phyloP scores from a whole-genome alignment of 1,140 invertebrate genomes.

The Habropoda laboriosa region DNA sequence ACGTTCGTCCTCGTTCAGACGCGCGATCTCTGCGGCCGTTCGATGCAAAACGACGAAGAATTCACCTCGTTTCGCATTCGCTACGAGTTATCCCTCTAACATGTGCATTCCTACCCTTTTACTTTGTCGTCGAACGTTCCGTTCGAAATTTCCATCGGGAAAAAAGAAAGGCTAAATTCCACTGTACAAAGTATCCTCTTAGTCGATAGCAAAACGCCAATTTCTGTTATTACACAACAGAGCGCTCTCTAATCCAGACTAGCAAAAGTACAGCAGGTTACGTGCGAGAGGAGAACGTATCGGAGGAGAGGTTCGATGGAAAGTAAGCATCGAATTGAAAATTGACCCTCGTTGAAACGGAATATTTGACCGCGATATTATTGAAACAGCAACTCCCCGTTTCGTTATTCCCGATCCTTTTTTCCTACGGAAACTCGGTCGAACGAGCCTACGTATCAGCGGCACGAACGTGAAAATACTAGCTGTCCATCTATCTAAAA shows the following conservation, averaged over 20 bases:
- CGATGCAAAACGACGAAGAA: background rate
- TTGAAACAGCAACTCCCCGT: background rate
- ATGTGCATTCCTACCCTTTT: background rate
- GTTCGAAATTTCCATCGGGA: background rate
- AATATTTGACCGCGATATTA: conserved; percentile 1
- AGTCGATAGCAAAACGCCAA: too few species aligned
- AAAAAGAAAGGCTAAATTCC: background rate
- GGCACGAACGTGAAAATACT: background rate
- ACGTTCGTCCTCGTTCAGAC: background rate
- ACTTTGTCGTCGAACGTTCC: background rate
- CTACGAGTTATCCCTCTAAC: background rate
- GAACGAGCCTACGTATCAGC: background rate
- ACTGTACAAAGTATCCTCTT: background rate
- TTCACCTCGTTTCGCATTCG: background rate
- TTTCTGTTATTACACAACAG: background rate
- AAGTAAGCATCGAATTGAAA: conserved; percentile 20
- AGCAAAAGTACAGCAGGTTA: background rate
- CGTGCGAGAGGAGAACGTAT: background rate
- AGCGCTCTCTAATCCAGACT: background rate
- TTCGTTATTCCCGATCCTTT: conserved; percentile 12
- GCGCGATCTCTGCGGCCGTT: background rate
- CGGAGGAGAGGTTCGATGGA: background rate
- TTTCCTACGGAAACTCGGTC: background rate
- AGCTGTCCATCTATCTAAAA: too few species aligned
- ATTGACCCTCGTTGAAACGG: background rate